Conservation (phyloP, 1,140 invertebrate genomes). For the Nautilus pompilius region DNA sequence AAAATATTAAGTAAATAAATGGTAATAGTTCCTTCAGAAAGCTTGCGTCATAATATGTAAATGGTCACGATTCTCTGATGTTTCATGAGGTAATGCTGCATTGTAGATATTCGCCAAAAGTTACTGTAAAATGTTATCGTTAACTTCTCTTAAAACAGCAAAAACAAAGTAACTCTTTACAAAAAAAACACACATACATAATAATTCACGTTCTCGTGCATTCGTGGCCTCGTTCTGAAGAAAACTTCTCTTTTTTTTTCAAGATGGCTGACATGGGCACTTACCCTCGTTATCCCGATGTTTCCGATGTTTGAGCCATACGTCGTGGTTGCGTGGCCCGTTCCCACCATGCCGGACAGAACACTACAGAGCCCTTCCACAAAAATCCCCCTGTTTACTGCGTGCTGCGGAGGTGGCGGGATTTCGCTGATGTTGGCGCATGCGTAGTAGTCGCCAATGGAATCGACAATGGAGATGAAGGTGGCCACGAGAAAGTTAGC, state of each 20-base stretch:
- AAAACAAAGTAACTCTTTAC: not conserved
- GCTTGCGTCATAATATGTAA: too few species aligned
- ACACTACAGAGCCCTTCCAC: constrained; percentile 80
- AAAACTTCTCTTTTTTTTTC: not conserved
- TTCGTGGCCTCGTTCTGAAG: not conserved
- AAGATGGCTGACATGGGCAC: too few species aligned
- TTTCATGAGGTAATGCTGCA: too few species aligned
- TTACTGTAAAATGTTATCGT: too few species aligned
- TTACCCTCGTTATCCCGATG: constrained; percentile 66
- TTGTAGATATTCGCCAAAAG: too few species aligned
- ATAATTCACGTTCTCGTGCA: not conserved
- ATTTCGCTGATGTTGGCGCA: constrained; percentile 22
- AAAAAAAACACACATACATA: not conserved
- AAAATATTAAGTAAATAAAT: too few species aligned
- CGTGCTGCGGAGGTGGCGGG: constrained; percentile 31
- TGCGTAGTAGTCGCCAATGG: constrained; percentile 49
- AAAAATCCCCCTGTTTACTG: constrained; percentile 61
- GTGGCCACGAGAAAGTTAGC: constrained; percentile 34
- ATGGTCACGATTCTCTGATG: too few species aligned
- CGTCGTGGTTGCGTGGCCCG: constrained; percentile 78
- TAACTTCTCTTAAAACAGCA: too few species aligned
- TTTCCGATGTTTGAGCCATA: constrained; percentile 81
- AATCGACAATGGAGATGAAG: constrained; percentile 41
- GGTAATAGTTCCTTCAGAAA: too few species aligned
- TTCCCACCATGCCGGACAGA: constrained; percentile 76